Conservation (phyloP, 1,140 invertebrate genomes). For the Xylocopa sonorina region DNA sequence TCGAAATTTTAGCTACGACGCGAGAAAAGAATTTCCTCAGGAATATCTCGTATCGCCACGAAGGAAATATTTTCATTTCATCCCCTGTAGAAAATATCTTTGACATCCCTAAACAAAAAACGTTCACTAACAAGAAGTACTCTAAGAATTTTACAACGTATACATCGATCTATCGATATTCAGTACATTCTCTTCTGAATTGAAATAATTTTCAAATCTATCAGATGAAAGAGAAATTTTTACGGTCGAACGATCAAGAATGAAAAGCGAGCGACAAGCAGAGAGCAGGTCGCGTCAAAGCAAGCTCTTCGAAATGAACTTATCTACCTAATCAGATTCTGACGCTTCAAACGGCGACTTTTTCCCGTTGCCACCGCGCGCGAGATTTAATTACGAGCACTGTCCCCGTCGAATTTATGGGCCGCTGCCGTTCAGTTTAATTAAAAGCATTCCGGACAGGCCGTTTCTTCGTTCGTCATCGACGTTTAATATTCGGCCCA, state of each 20-base stretch:
- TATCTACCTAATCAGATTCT: slow-evolving; percentile 19
- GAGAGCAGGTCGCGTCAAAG: not conserved
- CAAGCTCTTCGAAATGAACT: not conserved
- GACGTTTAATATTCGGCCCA: slow-evolving; percentile 15
- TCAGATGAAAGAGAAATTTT: not conserved
- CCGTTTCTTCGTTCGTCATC: not conserved
- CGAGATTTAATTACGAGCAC: slow-evolving; percentile 31
- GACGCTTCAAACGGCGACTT: not conserved
- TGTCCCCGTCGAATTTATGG: slow-evolving; percentile 18
- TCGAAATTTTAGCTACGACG: not conserved
- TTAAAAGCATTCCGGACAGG: slow-evolving; percentile 21
- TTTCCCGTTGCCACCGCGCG: not conserved
- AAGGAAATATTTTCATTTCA: not conserved
- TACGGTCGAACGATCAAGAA: not conserved
- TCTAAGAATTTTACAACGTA: too few species aligned
- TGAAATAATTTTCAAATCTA: too few species aligned
- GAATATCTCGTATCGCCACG: not conserved
- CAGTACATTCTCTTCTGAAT: too few species aligned
- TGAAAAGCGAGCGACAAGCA: not conserved
- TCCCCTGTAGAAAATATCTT: not conserved
- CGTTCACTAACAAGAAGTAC: too few species aligned
- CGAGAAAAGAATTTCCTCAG: not conserved
- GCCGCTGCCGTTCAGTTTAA: slow-evolving; percentile 24
- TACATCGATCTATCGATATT: too few species aligned
- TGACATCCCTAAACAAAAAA: too few species aligned